Evolutionary conservation across 2,113 vertebrate genomes (phyloP).

Genomic region (Campylomormyrus numenius): DNA sequence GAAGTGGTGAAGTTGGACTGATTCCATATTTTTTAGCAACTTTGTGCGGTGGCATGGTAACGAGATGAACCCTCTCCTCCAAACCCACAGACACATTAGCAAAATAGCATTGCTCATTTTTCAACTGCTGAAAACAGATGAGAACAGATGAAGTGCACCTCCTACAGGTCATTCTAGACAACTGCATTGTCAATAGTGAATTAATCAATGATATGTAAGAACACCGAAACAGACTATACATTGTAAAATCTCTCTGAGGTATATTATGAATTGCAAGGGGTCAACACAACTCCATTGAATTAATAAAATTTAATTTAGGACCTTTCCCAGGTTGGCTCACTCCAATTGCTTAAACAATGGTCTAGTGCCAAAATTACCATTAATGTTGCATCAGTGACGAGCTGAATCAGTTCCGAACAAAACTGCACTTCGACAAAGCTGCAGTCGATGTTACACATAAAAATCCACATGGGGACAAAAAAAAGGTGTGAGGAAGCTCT

Average conservation of each 20-base stretch:
- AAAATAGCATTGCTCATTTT: not conserved
- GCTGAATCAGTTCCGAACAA: not conserved
- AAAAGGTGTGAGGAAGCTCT: not conserved
- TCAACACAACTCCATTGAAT: not conserved
- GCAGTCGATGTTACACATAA: not conserved
- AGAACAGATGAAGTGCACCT: not conserved
- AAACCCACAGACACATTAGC: not conserved
- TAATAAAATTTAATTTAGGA: constrained; percentile 21
- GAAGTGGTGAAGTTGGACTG: not conserved
- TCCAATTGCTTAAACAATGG: not conserved
- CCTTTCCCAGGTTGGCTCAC: constrained; percentile 36
- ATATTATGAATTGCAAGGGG: not conserved
- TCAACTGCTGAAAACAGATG: not conserved
- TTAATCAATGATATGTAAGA: not conserved
- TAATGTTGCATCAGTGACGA: not conserved
- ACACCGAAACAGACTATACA: constrained; percentile 11
- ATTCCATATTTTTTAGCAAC: not conserved
- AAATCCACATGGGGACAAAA: not conserved
- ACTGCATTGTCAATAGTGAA: not conserved
- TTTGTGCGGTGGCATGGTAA: not conserved
- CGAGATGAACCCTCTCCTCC: not conserved
- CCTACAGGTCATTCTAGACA: not conserved
- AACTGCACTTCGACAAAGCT: not conserved
- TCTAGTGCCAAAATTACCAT: not conserved
- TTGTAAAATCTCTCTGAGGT: constrained; percentile 29